Conservation (phyloP, 2,797 vertebrate species). For the Poeciliopsis infans region DNA sequence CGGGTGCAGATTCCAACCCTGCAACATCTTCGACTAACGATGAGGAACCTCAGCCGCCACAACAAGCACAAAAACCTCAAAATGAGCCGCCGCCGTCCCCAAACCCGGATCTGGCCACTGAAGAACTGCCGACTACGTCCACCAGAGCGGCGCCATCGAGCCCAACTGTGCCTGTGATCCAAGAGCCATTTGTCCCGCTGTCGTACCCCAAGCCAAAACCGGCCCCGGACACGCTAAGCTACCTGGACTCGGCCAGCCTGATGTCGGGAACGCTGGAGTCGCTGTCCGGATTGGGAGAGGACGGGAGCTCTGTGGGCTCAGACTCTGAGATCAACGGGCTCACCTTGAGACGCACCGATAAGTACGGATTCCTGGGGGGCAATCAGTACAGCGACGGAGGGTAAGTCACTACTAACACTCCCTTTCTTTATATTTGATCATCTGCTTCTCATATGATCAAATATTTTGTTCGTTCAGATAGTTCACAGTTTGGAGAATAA, state of each 20-base stretch:
- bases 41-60: slow-evolving; percentile 43
- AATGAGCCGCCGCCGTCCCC: slow-evolving; percentile 45
- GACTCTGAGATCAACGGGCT: slow-evolving; percentile 90
- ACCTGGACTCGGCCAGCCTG: slow-evolving; percentile 90
- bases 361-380: slow-evolving; percentile 92
- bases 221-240: slow-evolving; percentile 87
- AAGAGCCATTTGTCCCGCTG: slow-evolving; percentile 64
- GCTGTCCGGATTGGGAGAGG: slow-evolving; percentile 85
- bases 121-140: slow-evolving; percentile 56
- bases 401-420: slow-evolving; percentile 61
- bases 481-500: background rate
- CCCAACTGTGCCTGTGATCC: slow-evolving; percentile 73
- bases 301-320: slow-evolving; percentile 89
- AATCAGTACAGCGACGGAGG: slow-evolving; percentile 82
- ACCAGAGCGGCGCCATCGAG: slow-evolving; percentile 53
- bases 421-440: background rate
- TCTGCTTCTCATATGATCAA: background rate
- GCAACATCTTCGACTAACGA: slow-evolving; percentile 25
- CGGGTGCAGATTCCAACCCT: slow-evolving; percentile 48
- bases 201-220: slow-evolving; percentile 54
- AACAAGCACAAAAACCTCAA: slow-evolving; percentile 52
- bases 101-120: slow-evolving; percentile 34
- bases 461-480: background rate
- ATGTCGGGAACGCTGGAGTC: slow-evolving; percentile 93
- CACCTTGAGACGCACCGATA: slow-evolving; percentile 86